Evolutionary conservation across 30 jellyfish, hydroid and myxozoan genomes (phyloP).

Genomic region (Mastigias papua): DNA sequence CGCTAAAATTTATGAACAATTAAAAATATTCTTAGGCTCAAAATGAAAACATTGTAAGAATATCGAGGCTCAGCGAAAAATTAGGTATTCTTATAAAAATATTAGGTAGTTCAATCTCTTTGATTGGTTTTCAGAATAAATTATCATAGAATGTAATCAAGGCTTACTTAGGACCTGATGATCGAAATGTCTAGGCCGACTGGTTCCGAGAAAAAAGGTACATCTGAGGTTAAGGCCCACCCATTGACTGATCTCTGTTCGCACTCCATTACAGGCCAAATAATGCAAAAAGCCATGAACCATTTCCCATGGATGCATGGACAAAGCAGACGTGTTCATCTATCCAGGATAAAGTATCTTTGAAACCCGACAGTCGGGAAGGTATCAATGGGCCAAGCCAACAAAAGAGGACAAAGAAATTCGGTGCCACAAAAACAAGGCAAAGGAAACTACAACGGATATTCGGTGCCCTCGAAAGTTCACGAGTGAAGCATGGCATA

Average conservation of each 20-base stretch:
- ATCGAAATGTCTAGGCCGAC: no score
- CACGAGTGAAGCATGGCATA: not conserved
- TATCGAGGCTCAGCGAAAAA: no score
- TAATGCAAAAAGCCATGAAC: no score
- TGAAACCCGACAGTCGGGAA: not conserved
- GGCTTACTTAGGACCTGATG: no score
- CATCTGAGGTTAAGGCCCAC: not conserved
- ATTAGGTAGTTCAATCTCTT: no score
- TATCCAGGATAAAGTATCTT: not conserved
- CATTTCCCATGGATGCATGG: not conserved
- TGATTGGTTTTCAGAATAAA: no score
- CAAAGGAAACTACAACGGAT: conserved; percentile 5
- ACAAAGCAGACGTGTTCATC: not conserved
- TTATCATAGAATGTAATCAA: no score
- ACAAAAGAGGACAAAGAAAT: not conserved
- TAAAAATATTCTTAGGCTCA: no score
- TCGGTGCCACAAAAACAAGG: not conserved
- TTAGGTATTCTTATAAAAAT: no score
- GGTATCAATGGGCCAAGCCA: not conserved
- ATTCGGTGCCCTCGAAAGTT: not conserved
- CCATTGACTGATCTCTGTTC: not conserved
- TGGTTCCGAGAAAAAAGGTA: not conserved
- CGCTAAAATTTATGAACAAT: no score
- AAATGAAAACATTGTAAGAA: no score
- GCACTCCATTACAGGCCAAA: no score